These are phyloP conservation scores for Eidolon helvum DNA, from an alignment of 2,113 vertebrate species.

Conservation along the genomic window DNA sequence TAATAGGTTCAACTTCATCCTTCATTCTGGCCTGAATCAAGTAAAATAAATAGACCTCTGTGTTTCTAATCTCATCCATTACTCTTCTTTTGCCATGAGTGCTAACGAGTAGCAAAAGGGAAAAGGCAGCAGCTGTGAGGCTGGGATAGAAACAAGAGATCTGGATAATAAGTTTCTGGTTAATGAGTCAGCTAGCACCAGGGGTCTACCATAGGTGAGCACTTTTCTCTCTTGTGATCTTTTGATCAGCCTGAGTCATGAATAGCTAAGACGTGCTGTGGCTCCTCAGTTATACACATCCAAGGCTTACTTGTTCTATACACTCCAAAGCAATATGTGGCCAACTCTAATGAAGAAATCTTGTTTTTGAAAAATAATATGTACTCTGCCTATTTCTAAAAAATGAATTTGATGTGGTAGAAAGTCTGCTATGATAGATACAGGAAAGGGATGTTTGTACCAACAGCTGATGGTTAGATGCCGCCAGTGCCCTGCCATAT, in stretches of 20 bases:
- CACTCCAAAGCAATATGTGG: slow-evolving; percentile 58
- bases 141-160: not conserved
- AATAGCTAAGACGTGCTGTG: slow-evolving; percentile 1
- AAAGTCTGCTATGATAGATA: not conserved
- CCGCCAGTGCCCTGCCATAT: rapidly evolving
- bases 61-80: not conserved
- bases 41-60: not conserved
- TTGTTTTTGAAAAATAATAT: slow-evolving; percentile 64
- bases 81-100: not conserved
- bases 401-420: not conserved
- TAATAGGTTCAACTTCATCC: slow-evolving; percentile 32
- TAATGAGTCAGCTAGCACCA: slow-evolving; percentile 63
- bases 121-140: not conserved
- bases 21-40: slow-evolving; percentile 26
- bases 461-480: not conserved
- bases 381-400: slow-evolving; percentile 35
- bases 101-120: slow-evolving; percentile 59
- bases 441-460: not conserved
- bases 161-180: not conserved
- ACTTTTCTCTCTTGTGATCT: not conserved
- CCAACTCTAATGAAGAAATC: slow-evolving; percentile 51
- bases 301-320: slow-evolving; percentile 28
- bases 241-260: slow-evolving; percentile 64
- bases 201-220: slow-evolving; percentile 55
- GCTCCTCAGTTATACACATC: not conserved